A percentile compares a stretch with the other conserved stretches of the same genome.
These are phyloP conservation scores for Nothobranchius furzeri DNA, from an alignment of 2,113 vertebrate species.

Conservation along the genomic window DNA sequence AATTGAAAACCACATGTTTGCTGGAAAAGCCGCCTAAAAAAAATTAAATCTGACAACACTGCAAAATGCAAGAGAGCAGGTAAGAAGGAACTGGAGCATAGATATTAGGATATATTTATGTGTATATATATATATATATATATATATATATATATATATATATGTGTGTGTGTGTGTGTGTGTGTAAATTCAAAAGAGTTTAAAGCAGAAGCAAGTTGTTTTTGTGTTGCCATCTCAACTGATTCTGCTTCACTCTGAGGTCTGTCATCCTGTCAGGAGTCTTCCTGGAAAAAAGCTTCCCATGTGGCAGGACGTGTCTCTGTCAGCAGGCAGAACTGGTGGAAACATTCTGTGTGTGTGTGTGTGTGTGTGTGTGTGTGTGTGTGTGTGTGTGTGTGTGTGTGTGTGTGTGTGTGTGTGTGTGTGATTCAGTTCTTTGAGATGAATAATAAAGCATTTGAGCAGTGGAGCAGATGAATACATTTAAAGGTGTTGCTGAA, in stretches of 20 bases:
- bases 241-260: slow-evolving; percentile 31
- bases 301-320: slow-evolving; percentile 41
- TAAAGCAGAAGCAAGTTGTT: slow-evolving; percentile 18
- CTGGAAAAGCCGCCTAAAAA: neutral
- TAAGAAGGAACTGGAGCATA: neutral
- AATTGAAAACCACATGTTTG: neutral
- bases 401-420: slow-evolving; percentile 1
- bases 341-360: neutral
- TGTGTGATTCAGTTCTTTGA: neutral
- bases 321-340: slow-evolving; percentile 18
- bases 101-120: neutral
- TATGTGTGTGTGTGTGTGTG: too few species aligned
- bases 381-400: neutral
- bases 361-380: slow-evolving; percentile 1
- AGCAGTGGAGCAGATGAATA: neutral
- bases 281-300: slow-evolving; percentile 50
- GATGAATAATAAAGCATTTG: neutral
- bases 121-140: too few species aligned
- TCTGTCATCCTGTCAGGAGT: slow-evolving; percentile 52
- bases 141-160: too few species aligned
- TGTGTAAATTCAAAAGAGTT: slow-evolving; percentile 19
- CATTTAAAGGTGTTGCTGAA: neutral
- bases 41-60: neutral
- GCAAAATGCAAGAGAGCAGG: slow-evolving; percentile 7
- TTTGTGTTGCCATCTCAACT: slow-evolving; percentile 40